These are phyloP conservation scores for Neoascia interrupta DNA, from an alignment of 2,888 invertebrate species.

Conservation along the genomic window DNA sequence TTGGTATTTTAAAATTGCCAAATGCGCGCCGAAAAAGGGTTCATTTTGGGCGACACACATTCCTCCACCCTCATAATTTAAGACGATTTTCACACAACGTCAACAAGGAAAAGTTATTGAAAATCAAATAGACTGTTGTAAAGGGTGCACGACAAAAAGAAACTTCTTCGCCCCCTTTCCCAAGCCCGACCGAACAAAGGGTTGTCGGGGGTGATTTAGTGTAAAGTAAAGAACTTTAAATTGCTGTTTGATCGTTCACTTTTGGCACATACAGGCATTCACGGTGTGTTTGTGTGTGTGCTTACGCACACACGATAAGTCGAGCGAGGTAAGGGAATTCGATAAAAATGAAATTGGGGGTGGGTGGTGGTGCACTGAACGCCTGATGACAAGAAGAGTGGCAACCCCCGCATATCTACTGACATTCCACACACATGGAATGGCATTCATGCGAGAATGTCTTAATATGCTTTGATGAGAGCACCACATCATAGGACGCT, in stretches of 20 bases:
- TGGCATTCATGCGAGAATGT: constrained; percentile 21
- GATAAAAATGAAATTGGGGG: constrained; percentile 31
- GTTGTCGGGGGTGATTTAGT: constrained; percentile 68
- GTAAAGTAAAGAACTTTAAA: constrained; percentile 66
- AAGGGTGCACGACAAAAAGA: constrained; percentile 33
- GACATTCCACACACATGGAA: constrained; percentile 51
- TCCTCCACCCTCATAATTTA: constrained; percentile 67
- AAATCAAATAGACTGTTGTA: constrained; percentile 60
- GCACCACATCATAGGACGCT: constrained; percentile 52
- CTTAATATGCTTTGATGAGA: constrained; percentile 54
- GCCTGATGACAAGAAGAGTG: neutral
- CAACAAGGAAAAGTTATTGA: constrained; percentile 67
- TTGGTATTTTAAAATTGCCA: constrained; percentile 68
- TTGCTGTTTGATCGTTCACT: constrained; percentile 68
- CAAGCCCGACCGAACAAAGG: constrained; percentile 31
- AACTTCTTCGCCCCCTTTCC: constrained; percentile 4
- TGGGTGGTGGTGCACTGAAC: constrained; percentile 13
- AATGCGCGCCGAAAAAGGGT: constrained; percentile 54
- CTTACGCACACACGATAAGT: no score
- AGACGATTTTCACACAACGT: constrained; percentile 68
- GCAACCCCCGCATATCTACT: constrained; percentile 48
- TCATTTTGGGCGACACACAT: constrained; percentile 48
- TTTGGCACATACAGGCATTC: constrained; percentile 26
- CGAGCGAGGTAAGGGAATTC: neutral
- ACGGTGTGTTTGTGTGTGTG: no score